A percentile compares a stretch with the other conserved stretches of the same genome.
These are phyloP conservation scores for Reinhardtius hippoglossoides DNA, from an alignment of 2,113 vertebrate genomes.

Conservation along the genomic window DNA sequence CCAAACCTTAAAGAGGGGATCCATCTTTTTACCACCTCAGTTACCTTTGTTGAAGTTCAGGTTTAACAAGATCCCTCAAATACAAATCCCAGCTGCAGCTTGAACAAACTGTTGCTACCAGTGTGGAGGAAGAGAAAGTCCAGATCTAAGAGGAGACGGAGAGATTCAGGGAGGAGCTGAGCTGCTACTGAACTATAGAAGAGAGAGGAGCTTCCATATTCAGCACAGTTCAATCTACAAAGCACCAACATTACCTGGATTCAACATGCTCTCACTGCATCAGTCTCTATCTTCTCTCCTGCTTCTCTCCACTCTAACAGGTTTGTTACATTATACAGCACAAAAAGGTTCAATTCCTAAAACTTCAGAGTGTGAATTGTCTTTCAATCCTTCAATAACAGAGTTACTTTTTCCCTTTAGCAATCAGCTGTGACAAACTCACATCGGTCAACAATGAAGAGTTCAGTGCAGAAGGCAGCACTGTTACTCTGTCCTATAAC, in stretches of 20 bases:
- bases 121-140: neutral
- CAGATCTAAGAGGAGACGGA: conserved; percentile 4
- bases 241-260: neutral
- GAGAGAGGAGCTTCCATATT: conserved; percentile 23
- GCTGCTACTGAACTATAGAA: conserved; percentile 17
- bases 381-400: too few relatives aligned
- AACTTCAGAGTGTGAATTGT: too few relatives aligned
- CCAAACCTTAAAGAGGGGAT: too few relatives aligned
- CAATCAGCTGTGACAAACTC: too few relatives aligned
- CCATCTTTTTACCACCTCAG: too few relatives aligned
- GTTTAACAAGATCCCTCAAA: neutral
- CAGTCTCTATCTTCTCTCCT: neutral
- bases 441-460: neutral
- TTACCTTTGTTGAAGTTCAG: neutral
- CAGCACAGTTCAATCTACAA: conserved; percentile 16
- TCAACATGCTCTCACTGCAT: conserved; percentile 12
- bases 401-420: too few relatives aligned
- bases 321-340: neutral
- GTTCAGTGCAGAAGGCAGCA: neutral
- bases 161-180: conserved; percentile 38
- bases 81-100: neutral
- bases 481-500: too few relatives aligned
- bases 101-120: neutral
- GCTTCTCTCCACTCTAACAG: neutral
- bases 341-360: too few relatives aligned